Evolutionary conservation across 2,888 invertebrate species (phyloP).

Genomic region (Drosophila anceps): DNA sequence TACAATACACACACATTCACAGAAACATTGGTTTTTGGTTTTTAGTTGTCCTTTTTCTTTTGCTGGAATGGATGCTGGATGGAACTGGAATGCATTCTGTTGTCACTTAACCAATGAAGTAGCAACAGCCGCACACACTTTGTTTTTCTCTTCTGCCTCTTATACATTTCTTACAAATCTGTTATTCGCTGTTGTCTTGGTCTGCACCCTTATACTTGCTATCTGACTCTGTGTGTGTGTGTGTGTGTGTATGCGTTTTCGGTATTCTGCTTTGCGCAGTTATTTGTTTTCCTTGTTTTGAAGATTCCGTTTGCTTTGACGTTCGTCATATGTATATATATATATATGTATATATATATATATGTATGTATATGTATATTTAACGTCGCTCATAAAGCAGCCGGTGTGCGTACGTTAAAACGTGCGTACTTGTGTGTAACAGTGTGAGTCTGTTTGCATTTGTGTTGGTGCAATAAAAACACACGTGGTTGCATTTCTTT

Average conservation of each 20-base stretch:
- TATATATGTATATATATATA: constrained; percentile 3
- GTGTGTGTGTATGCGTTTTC: constrained; percentile 49
- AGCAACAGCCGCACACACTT: constrained; percentile 22
- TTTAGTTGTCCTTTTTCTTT: no score
- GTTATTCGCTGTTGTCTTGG: constrained; percentile 27
- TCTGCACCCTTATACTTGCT: constrained; percentile 13
- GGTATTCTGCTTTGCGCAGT: constrained; percentile 69
- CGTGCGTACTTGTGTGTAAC: constrained; percentile 9
- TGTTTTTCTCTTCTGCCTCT: constrained; percentile 1
- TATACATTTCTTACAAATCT: constrained; percentile 42
- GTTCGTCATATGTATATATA: constrained; percentile 56
- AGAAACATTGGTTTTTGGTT: background rate
- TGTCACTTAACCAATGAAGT: constrained; percentile 18
- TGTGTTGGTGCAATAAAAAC: constrained; percentile 63
- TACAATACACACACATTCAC: background rate
- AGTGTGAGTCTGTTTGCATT: constrained; percentile 11
- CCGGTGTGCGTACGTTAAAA: constrained; percentile 36
- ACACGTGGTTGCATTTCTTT: constrained; percentile 79
- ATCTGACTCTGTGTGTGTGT: constrained; percentile 7
- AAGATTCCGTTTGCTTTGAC: constrained; percentile 74
- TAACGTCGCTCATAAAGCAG: constrained; percentile 40
- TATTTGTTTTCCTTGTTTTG: constrained; percentile 80
- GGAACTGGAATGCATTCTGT: no score
- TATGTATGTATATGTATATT: constrained; percentile 13
- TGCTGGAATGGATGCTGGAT: no score